Base-by-base conservation (phyloP, 2,888 invertebrate genomes). In the Heteromurus nitidus region DNA sequence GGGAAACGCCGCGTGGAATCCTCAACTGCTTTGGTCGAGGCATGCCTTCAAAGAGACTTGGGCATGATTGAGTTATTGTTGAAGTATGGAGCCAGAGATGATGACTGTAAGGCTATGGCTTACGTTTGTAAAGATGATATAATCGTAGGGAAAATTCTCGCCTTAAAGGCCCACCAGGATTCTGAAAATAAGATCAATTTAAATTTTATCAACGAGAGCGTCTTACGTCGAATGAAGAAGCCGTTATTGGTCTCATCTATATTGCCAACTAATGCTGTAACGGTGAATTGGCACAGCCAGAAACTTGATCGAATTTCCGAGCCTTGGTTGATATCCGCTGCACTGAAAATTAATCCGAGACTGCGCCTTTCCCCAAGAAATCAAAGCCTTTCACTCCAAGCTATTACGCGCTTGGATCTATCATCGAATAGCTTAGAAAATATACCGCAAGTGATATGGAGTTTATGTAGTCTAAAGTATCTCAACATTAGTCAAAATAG, bases 351-450 rank as follows among this genome's bases (percentile, higher is more conserved):
- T 24, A 99, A 98, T 90, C 93, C 94, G 1, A 93, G 94, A 87
- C 90, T 98, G 28, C 92, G 93, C 86, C 92, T 94, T 68, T 93
- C 93, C 89, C 92, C 93, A 3, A 90, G 92, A 83, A 91, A 92
- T 85, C 91, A 91, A 85, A 92, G 93, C 77, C 92, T 94, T 3
- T 93, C 95, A 0, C 90, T 97, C n/a, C 94, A 94, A 88, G 97
- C 98, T 0, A 94, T 99, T 80, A 99, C 99, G 0, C 92, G 98
- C 47, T 91, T 99, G 28, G 99, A 99, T 89, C 92, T 99, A 53
- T 97, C 98, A 7, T 94, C 94, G 88, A 99, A 99, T 90, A 93
- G 93, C 80, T 91, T 99, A 67, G 92, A 93, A 0, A 91, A 92
- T 28, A 89, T 99, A 86, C 99, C 99, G 0, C 90, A 93, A 0